Base-by-base conservation (phyloP, 2,113 vertebrate genomes). In the Macheiramphus alcinus region DNA sequence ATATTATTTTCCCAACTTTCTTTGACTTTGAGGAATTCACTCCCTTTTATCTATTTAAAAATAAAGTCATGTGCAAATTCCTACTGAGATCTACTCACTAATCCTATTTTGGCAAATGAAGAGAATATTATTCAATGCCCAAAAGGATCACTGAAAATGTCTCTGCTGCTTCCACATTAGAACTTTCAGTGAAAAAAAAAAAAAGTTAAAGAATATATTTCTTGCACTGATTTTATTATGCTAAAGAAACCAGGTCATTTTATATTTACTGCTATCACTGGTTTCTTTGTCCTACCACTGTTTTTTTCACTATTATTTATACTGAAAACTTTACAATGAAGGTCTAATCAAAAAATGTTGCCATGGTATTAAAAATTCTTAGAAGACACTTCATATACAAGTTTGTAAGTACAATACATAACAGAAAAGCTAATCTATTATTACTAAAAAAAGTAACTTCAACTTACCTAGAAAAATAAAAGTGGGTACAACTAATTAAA, bases 1-100 rank as follows among this genome's bases (percentile, higher is more conserved):
- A 91, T 92, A 86, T 86, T 76, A 68, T 88, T 95, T 89, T 81
- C 58, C 63, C 50, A 16, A 94, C 65, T 88, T 92, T 70, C 72
- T 88, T 80, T 96, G 88, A 95, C 82, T 96, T 92, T n/a, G 29
- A 97, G 93, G 96, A 96, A 97, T 98, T 95, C 63, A 4, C 34
- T 90, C 59, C 73, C 86, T 97, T 97, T 96, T 93, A 97, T 87
- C 75, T 88, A 84, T 87, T 81, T 36, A 93, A 84, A 96, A 95
- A 86, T 34, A 53, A 42, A 81, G 73, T 96, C 94, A 95, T 93
- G 91, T 96, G 93, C 95, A 97, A 95, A 95, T 94, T 97, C 84
- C 87, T 94, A 90, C 89, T 96, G 75, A 98, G 96, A 94, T 93
- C 87, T 96, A 80, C 21, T 55, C 75, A 31, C 92, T 97, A 97